These are phyloP conservation scores for Eufriesea mexicana DNA, from an alignment of 1,140 invertebrate species.

Conservation along the genomic window DNA sequence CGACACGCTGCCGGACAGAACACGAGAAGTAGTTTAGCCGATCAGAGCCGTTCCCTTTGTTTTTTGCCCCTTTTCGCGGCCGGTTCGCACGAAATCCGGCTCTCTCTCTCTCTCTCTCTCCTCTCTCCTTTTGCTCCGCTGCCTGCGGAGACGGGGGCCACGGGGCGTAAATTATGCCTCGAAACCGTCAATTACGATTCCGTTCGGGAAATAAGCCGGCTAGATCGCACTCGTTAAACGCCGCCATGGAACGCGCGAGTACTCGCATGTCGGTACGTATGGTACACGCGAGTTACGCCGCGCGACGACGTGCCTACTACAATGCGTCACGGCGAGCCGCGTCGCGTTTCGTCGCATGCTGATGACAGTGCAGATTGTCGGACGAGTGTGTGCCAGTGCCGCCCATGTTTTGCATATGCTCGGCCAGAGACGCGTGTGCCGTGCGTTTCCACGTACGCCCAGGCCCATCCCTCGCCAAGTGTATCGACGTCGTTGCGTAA, in stretches of 20 bases:
- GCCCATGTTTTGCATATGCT: slow-evolving; percentile 75
- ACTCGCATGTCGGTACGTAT: not conserved
- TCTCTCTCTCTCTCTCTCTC: not conserved
- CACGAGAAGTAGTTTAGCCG: slow-evolving; percentile 66
- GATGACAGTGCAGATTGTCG: slow-evolving; percentile 76
- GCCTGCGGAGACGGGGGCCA: not conserved
- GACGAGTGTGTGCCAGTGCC: slow-evolving; percentile 64
- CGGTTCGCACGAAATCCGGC: not conserved
- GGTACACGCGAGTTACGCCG: not conserved
- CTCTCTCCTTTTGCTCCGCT: not conserved
- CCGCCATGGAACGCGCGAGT: not conserved
- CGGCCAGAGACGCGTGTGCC: slow-evolving; percentile 60
- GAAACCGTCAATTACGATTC: slow-evolving; percentile 39
- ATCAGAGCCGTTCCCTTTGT: slow-evolving; percentile 45
- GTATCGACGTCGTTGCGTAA: slow-evolving; percentile 62
- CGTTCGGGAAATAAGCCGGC: slow-evolving; percentile 1
- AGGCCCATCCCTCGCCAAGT: slow-evolving; percentile 37
- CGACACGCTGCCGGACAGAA: slow-evolving; percentile 44
- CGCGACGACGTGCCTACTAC: slow-evolving; percentile 51
- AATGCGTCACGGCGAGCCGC: slow-evolving; percentile 67
- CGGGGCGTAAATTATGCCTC: slow-evolving; percentile 29
- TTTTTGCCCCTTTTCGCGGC: slow-evolving; percentile 1
- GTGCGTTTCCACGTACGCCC: slow-evolving; percentile 32
- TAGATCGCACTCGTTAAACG: not conserved
- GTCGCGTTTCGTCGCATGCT: slow-evolving; percentile 70